A percentile compares a stretch with the other conserved stretches of the same genome.
Evolutionary conservation across 2,797 vertebrate species (phyloP).

Genomic region (Spheniscus humboldti): DNA sequence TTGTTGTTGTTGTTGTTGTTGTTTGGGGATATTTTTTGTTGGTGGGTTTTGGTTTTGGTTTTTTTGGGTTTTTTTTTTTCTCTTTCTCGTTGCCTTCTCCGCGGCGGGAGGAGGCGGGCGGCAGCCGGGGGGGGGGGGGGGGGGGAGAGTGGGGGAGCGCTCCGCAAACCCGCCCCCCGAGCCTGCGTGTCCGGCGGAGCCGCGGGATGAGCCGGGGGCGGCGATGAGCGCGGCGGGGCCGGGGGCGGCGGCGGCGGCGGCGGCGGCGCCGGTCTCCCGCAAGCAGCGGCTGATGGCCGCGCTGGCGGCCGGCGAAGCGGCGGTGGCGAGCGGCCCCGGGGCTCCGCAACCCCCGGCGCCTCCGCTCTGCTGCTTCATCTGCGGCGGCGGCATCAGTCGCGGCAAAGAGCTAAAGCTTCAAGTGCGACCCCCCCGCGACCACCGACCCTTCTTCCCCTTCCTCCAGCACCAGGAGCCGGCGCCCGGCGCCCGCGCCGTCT

Average conservation of each 20-base stretch:
- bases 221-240: constrained; percentile 13
- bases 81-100: not conserved
- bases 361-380: constrained; percentile 89
- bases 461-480: constrained; percentile 93
- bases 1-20: not conserved
- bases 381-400: constrained; percentile 87
- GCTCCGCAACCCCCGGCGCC: not conserved
- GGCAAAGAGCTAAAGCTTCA: constrained; percentile 87
- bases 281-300: constrained; percentile 90
- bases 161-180: not conserved
- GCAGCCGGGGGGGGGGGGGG: not conserved
- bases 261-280: constrained; percentile 75
- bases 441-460: constrained; percentile 89
- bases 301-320: constrained; percentile 80
- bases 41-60: not conserved
- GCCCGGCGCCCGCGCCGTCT: constrained; percentile 86
- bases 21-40: too few species aligned
- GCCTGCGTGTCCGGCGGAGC: constrained; percentile 28
- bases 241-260: not conserved
- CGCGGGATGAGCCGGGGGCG: constrained; percentile 22
- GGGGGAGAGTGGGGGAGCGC: not conserved
- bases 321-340: constrained; percentile 63
- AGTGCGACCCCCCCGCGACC: constrained; percentile 76
- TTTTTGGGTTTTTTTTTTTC: too few species aligned
- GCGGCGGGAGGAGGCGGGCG: not conserved